Evolutionary conservation across 2,113 vertebrate genomes (phyloP).

Genomic region (Perca schrenkii): DNA sequence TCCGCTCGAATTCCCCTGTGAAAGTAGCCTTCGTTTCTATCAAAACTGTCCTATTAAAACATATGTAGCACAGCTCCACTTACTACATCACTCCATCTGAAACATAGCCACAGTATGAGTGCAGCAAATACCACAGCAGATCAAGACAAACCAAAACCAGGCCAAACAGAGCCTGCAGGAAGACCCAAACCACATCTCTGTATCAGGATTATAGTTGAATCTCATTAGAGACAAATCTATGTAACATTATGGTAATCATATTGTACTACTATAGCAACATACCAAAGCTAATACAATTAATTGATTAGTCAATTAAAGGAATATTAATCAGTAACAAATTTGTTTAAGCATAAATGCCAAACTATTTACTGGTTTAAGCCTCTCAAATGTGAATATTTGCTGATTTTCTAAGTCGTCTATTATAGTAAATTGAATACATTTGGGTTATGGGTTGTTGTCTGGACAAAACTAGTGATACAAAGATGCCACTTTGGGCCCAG

Average conservation of each 20-base stretch:
- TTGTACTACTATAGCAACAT: not conserved
- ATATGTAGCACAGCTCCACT: not conserved
- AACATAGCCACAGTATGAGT: not conserved
- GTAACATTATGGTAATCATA: not conserved
- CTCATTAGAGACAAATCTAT: not conserved
- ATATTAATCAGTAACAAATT: not conserved
- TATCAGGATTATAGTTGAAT: not conserved
- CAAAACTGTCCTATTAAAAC: constrained; percentile 27
- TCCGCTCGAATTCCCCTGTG: constrained; percentile 2
- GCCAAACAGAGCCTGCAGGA: not conserved
- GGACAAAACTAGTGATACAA: not conserved
- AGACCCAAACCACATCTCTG: not conserved
- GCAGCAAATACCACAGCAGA: constrained; percentile 1
- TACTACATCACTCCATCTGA: constrained; percentile 1
- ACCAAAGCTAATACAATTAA: not conserved
- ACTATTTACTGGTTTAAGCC: not conserved
- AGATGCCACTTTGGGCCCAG: not conserved
- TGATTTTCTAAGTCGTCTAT: not conserved
- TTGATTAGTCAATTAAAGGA: too few relatives aligned
- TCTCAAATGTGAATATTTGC: not conserved
- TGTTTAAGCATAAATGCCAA: not conserved
- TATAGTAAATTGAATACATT: not conserved
- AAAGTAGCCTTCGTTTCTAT: constrained; percentile 11
- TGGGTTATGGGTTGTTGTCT: constrained; percentile 2
- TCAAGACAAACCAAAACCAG: constrained; percentile 21